A percentile compares a stretch with the other conserved stretches of the same genome.
phyloP scores from a whole-genome alignment of 2,888 invertebrate genomes.

The Macrosiphum euphorbiae region DNA sequence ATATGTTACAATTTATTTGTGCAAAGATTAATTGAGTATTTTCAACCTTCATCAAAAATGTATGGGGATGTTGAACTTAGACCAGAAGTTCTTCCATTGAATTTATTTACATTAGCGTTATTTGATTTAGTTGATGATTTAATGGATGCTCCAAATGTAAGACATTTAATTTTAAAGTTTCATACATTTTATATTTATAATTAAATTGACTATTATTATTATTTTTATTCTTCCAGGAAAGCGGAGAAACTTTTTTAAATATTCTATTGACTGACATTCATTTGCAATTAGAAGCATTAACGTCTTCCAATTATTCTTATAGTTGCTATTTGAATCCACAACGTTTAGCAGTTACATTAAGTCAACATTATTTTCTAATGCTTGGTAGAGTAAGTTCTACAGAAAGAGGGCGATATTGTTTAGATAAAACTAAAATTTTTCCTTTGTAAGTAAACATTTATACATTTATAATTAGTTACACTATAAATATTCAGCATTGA shows the following conservation, averaged over 20 bases:
- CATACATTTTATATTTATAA: not conserved
- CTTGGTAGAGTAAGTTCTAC: conserved; percentile 87
- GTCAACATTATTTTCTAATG: conserved; percentile 94
- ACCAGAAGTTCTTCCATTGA: conserved; percentile 69
- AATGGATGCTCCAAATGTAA: conserved; percentile 77
- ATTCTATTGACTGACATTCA: conserved; percentile 87
- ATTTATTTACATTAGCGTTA: conserved; percentile 71
- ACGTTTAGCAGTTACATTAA: conserved; percentile 88
- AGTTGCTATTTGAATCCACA: conserved; percentile 91
- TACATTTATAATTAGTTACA: not conserved
- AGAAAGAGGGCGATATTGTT: conserved; percentile 77
- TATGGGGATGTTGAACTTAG: conserved; percentile 87
- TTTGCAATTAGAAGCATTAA: conserved; percentile 80
- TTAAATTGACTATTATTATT: not conserved
- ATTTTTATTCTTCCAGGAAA: conserved; percentile 68
- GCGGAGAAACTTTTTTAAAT: conserved; percentile 79
- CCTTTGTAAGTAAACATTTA: conserved; percentile 58
- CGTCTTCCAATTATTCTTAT: conserved; percentile 82
- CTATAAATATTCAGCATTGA: not conserved
- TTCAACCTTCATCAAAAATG: conserved; percentile 87
- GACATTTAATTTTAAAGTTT: conserved; percentile 35
- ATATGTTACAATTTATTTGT: conserved; percentile 78
- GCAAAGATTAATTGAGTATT: conserved; percentile 85
- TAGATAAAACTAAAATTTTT: conserved; percentile 70
- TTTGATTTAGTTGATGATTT: conserved; percentile 82